Conservation (phyloP, 2,888 invertebrate genomes). For the Lepeophtheirus nordmannii region DNA sequence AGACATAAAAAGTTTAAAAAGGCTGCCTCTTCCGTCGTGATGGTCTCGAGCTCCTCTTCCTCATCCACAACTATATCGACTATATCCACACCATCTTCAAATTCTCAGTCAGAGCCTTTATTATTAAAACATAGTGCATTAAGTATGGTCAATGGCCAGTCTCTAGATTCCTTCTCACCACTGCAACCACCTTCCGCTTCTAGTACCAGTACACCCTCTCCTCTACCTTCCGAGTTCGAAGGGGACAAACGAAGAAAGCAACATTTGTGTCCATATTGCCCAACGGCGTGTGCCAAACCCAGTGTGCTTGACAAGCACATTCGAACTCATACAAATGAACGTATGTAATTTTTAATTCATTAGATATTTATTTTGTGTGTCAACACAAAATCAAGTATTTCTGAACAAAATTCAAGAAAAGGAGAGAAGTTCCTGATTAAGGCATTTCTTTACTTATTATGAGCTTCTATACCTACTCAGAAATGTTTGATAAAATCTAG, state of each 20-base stretch:
- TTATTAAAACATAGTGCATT: conserved; percentile 20
- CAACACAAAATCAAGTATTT: too few relatives aligned
- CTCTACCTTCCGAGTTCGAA: not conserved
- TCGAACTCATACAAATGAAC: conserved; percentile 76
- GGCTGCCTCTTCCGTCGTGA: conserved; percentile 46
- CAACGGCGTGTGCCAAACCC: conserved; percentile 74
- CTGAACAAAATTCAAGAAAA: too few relatives aligned
- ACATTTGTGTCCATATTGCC: conserved; percentile 73
- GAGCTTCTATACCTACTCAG: too few relatives aligned
- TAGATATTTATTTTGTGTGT: too few relatives aligned
- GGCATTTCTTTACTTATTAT: too few relatives aligned
- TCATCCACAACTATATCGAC: not conserved
- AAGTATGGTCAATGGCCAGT: conserved; percentile 3
- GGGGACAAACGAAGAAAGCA: conserved; percentile 40
- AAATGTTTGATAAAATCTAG: too few relatives aligned
- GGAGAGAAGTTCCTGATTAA: too few relatives aligned
- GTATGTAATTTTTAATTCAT: not conserved
- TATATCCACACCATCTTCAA: too few relatives aligned
- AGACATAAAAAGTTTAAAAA: conserved; percentile 86
- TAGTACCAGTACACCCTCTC: not conserved
- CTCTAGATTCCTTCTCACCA: conserved; percentile 26
- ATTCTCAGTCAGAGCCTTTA: too few relatives aligned
- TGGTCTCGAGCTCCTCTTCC: not conserved
- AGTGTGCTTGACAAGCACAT: conserved; percentile 86
- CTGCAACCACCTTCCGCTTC: conserved; percentile 25